Evolutionary conservation across 2,113 vertebrate genomes (phyloP).

Genomic region (Corythoichthys intestinalis): DNA sequence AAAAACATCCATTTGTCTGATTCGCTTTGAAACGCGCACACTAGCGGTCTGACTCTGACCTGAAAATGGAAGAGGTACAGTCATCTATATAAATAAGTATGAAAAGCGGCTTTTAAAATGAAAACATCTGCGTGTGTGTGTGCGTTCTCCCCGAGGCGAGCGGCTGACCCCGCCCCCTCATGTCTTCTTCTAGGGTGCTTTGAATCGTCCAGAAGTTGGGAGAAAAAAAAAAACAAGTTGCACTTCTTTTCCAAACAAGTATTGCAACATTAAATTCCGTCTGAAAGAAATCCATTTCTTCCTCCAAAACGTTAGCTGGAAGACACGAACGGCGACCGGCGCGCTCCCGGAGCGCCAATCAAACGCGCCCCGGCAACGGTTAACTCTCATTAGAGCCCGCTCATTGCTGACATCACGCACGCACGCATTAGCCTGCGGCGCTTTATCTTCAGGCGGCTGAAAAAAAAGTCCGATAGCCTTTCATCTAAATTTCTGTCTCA

Average conservation of each 20-base stretch:
- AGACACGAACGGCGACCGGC: no score
- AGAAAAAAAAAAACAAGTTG: not conserved
- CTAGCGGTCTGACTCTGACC: slow-evolving; percentile 48
- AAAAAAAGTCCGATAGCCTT: slow-evolving; percentile 44
- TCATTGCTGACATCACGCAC: slow-evolving; percentile 34
- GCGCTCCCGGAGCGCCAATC: slow-evolving; percentile 45
- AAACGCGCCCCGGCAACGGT: slow-evolving; percentile 46
- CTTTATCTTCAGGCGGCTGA: slow-evolving; percentile 49
- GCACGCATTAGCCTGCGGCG: slow-evolving; percentile 42
- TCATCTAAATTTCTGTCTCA: slow-evolving; percentile 66
- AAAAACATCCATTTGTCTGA: slow-evolving; percentile 57
- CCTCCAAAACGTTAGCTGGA: no score
- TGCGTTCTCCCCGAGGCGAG: slow-evolving; percentile 33
- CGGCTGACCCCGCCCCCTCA: slow-evolving; percentile 57
- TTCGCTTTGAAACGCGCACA: slow-evolving; percentile 17
- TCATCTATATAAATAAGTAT: slow-evolving; percentile 38
- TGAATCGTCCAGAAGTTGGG: slow-evolving; percentile 30
- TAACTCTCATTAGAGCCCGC: slow-evolving; percentile 39
- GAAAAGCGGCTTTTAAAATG: slow-evolving; percentile 49
- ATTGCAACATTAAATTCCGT: not conserved
- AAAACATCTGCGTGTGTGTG: slow-evolving; percentile 23
- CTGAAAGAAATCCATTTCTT: no score
- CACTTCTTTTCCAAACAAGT: not conserved
- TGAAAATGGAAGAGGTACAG: slow-evolving; percentile 38
- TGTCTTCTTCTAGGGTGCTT: slow-evolving; percentile 47